Evolutionary conservation across 2,888 invertebrate species (phyloP).

Genomic region (Piscicola geometra): DNA sequence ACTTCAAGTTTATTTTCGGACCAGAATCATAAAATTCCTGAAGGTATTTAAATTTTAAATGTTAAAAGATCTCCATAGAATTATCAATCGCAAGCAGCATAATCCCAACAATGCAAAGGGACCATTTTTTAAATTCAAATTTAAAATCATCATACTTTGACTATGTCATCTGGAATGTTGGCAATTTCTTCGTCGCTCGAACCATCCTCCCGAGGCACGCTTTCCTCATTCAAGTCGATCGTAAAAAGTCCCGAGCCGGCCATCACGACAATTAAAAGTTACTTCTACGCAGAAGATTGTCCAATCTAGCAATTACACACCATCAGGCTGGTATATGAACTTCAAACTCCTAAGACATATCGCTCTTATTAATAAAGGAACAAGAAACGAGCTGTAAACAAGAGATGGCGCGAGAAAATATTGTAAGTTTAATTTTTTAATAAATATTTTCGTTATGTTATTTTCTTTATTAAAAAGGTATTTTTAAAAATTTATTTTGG

Average conservation of each 20-base stretch:
- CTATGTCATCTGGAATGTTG: slow-evolving; percentile 58
- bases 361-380: too few species aligned
- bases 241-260: slow-evolving; percentile 74
- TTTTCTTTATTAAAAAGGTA: too few species aligned
- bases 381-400: too few species aligned
- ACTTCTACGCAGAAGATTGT: too few species aligned
- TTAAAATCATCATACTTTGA: slow-evolving; percentile 64
- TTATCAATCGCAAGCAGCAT: slow-evolving; percentile 18
- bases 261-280: slow-evolving; percentile 1
- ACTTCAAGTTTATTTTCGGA: slow-evolving; percentile 31
- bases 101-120: not conserved
- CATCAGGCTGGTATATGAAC: too few species aligned
- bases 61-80: slow-evolving; percentile 42
- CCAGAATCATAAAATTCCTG: slow-evolving; percentile 36
- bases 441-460: too few species aligned
- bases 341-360: too few species aligned
- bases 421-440: too few species aligned
- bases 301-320: too few species aligned
- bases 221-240: slow-evolving; percentile 71
- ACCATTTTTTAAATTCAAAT: not conserved
- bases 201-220: slow-evolving; percentile 47
- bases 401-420: too few species aligned
- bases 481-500: too few species aligned
- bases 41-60: not conserved
- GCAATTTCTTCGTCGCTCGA: slow-evolving; percentile 75